Evolutionary conservation across 2,797 vertebrate genomes (phyloP), one percentile per base, ranked within the genome.

Genomic region (Gallinago solitaria): DNA sequence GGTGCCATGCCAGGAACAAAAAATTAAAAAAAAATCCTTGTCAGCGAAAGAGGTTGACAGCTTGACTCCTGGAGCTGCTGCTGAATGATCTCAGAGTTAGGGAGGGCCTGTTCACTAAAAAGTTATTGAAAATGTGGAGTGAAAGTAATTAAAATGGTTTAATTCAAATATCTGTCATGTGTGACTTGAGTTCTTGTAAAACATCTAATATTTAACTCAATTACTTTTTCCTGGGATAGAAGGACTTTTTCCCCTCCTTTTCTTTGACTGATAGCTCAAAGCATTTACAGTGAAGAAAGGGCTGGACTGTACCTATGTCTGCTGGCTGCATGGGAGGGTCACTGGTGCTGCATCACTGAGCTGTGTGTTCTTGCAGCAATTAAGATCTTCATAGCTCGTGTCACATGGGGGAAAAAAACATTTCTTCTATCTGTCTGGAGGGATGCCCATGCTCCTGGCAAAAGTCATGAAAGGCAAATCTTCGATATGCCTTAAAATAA

Each of bases 391-490:
- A 35, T 83, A 5, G 45, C 93, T 73, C 5, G 1, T 93, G 84
- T 90, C 90, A 88, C 87, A 7, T 32, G 9, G 71, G 54, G 28
- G 3, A 3, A 43, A 78, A 89, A 89, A 92, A 67, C 56, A 57
- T 71, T 96, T 95, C 93, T 97, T 93, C 82, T 96, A 5, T 91
- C 87, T 91, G 81, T 94, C 95, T 98, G 98, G 97, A 98, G 93
- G 78, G 80, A 81, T 98, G 97, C 97, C 97, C 65, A 2, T 93
- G 94, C 83, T 97, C 90, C 91, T 96, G 96, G 97, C 96, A 95
- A 90, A 97, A 97, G 96, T 93, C 91, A 85, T 83, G 97, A 96
- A 96, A 96, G 90, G 87, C 97, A 97, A 96, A 93, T 97, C 96
- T 94, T 96, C 93, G 92, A 41, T 97, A 90, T 71, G 95, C 92